Evolutionary conservation across 2,888 invertebrate species (phyloP), one percentile per base, ranked within the genome.

Genomic region (Amitus sp.): DNA sequence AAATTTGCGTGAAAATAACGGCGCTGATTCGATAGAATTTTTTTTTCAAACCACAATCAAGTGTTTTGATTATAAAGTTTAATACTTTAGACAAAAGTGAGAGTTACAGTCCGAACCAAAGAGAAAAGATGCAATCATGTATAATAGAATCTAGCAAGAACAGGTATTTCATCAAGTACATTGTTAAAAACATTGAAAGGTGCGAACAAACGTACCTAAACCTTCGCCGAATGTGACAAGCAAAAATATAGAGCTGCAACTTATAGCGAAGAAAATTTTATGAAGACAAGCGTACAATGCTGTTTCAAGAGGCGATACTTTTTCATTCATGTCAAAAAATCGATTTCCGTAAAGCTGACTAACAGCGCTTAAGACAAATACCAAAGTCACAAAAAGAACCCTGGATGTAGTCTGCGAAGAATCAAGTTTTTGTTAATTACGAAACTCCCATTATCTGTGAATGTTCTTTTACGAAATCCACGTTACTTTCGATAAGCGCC

Each of bases 201-300:
- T 23, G 3, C 23, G 23, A 5, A 23, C 3, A 23, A 23, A 23
- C 23, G 58, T 58, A 75, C 76, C 70, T 53, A 75, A 64, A 18
- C 74, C 75, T 43, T 72, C 68, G 19, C 74, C 73, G 37, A 76
- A 49, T 0, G 73, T 68, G 4, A 75, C 39, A 4, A 75, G 61
- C n/a, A 73, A 45, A 2, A 70, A 40, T n/a, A 69, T 47, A 1
- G 67, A 63, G 27, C 72, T 67, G 2, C 61, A 54, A 9, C 71
- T 63, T 0, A 68, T 17, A 1, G 73, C 70, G 48, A 73, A 75
- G 10, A 59, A 47, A 13, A 51, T 62, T 9, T 69, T 60, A 49
- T 72, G 73, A 1, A 74, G 50, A 50, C 68, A 58, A 0, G 73
- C 73, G 47, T 74, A 75, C 27, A 73, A 50, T 1, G 74, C 73